Base-by-base conservation (phyloP, 1,140 invertebrate species). In the Telenomus remus region DNA sequence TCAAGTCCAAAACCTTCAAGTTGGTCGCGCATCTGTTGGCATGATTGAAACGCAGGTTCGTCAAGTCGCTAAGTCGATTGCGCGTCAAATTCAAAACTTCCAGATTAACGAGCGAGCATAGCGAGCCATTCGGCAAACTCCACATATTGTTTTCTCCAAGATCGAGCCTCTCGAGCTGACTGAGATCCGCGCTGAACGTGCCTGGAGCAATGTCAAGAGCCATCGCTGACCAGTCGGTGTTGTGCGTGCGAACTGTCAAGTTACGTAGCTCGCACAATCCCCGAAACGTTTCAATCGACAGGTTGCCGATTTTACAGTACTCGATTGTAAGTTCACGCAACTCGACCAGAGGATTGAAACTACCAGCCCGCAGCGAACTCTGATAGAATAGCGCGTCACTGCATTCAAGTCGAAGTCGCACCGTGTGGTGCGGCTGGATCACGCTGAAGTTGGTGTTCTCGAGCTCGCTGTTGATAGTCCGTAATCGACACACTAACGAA, bases 371-470 rank as follows among this genome's bases (percentile, higher is more conserved):
- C 55, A 96, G 88, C n/a, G 94, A 94, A 86, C 95, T 95, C 88
- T 95, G 94, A 82, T 95, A 95, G 86, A 95, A 95, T 11, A 95
- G 88, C 11, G 92, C 92, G 82, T 95, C 93, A 85, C 93, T 95
- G 88, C 95, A 97, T 84, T 95, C 93, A 14, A 96, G 90, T 7
- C 92, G 89, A 72, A 96, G 87, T 6, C 93, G 90, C 2, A 95
- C 94, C 16, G 95, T 95, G 73, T 95, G 94, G 80, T 95, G 93
- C n/a, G 94, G 93, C 86, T 95, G 94, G 68, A 95, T 95, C 39
- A 94, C 93, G 86, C 94, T 95, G 84, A 96, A 96, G 80, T 96
- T 96, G 27, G 94, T 95, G 83, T 95, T 95, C 88, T 96, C 94
- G 81, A 95, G 88, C 87, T 96, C 94, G 83, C 94, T 95, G 87